These are phyloP conservation scores for Pseudomugil tenellus DNA, from an alignment of 2,797 vertebrate genomes.

Conservation along the genomic window DNA sequence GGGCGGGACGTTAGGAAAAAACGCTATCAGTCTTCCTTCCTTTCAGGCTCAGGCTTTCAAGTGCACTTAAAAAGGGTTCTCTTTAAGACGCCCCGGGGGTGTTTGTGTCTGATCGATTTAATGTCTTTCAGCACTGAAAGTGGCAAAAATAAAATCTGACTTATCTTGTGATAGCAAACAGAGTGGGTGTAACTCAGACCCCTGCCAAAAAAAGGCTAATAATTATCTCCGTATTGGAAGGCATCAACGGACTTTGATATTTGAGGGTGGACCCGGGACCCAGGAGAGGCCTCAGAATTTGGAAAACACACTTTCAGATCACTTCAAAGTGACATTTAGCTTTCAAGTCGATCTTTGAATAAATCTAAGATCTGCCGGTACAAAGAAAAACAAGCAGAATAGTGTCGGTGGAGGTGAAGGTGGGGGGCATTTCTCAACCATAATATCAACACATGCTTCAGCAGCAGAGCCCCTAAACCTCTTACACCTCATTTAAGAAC, in stretches of 20 bases:
- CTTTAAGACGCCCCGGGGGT: conserved; percentile 33
- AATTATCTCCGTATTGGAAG: conserved; percentile 40
- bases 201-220: conserved; percentile 40
- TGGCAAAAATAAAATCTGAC: conserved; percentile 46
- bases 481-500: conserved; percentile 22
- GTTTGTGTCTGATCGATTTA: conserved; percentile 55
- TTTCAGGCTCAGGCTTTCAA: conserved; percentile 50
- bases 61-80: conserved; percentile 54
- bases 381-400: conserved; percentile 67
- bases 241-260: conserved; percentile 59
- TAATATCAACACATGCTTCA: conserved; percentile 74
- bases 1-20: conserved; percentile 22
- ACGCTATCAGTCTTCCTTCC: conserved; percentile 33
- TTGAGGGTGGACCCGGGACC: conserved; percentile 34
- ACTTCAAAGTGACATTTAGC: conserved; percentile 69
- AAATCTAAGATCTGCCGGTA: conserved; percentile 55
- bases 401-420: not conserved
- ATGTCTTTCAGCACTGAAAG: conserved; percentile 53
- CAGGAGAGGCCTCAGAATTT: conserved; percentile 58
- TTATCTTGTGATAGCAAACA: conserved; percentile 60
- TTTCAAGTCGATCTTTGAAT: conserved; percentile 67
- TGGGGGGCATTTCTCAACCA: conserved; percentile 55
- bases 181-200: conserved; percentile 31
- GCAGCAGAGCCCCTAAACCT: conserved; percentile 53
- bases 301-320: conserved; percentile 57